Evolutionary conservation across 1,140 invertebrate genomes (phyloP), one percentile per base, ranked within the genome.

Genomic region (Heterodera schachtii): DNA sequence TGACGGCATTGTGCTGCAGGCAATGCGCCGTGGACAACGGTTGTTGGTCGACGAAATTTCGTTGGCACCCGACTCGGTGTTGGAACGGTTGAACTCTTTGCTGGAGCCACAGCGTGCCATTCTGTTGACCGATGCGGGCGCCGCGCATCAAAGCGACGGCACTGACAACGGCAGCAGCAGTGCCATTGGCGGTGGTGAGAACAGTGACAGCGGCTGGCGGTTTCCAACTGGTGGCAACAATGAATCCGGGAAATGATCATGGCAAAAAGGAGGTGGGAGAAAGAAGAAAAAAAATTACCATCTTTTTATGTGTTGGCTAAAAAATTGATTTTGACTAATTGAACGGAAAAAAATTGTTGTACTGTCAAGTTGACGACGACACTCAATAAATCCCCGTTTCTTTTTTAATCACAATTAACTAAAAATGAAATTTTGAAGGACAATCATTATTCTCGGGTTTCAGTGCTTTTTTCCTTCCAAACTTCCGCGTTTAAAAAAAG

Each of bases 181-280:
- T 31, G 31, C 31, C 31, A 52, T 11, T 69, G 69, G n/a, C 9
- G 64, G 31, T 13, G 64, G 21, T 9, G 89, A 92, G 75, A 90
- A 90, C 94, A 2, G 93, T 95, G 57, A 91, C 92, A 49, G 97
- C 97, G 0, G 87, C 93, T 81, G 86, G 93, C 16, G 92, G 93
- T 13, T 99, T 99, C 90, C 93, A 95, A 82, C 95, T 99, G 86
- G 93, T 99, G 78, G 95, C 95, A 8, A 99, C 98, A 0, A 99
- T 99, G 98, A 99, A 99, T 92, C 98, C 98, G 41, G 96, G 96
- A 21, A 97, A 98, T 11, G 98, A 99, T 92, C 99, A 95, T 91
- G 98, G 98, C 0, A 99, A 99, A 90, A 99, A 99, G 91, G 98
- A 99, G 91, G 93, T 93, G 75, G 9, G 11, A 41, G 3, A 31